Base-by-base conservation (phyloP, 2,888 invertebrate species). In the Volucella inanis region DNA sequence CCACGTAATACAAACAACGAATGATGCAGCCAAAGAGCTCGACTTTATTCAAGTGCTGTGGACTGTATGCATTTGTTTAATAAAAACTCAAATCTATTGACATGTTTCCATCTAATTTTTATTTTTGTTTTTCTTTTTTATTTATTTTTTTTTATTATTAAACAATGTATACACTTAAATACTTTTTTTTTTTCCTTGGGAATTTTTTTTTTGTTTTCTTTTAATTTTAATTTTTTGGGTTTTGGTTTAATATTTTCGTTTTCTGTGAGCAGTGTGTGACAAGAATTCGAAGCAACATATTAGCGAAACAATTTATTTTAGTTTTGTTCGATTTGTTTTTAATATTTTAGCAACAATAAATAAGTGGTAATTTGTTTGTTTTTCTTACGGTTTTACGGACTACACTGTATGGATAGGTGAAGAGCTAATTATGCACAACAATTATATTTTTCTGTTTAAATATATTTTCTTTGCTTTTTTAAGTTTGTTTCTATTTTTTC, bases 341-440 rank as follows among this genome's bases (percentile, higher is more conserved):
- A 61, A 39, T 49, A 57, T 10, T 10, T 14, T 43, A 22, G 14
- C 47, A 52, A 12, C 22, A 43, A 39, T 22, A 43, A 22, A 12
- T 1, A 50, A 43, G 22, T 45, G n/a, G n/a, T 45, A 45, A 45
- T 31, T 31, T 31, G 31, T 6, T 31, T 31, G 2, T 31, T 31
- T 31, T 31, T 31, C 6, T 31, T n/a, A 14, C 3, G 4, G 4
- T 3, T 54, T 68, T 61, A 12, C 43, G 15, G 55, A 55, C 9
- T 57, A 57, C 55, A 38, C 57, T 3, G 43, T 38, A 41, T 41
- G 74, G 14, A 57, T 55, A 64, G 64, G 55, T 74, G 54, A 31
- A 68, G 43, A 59, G 52, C 68, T 77, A 68, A 54, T 68, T 70
- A 9, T 62, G 67, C 77, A 47, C 54, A 70, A 68, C 62, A 68